phyloP scores from a whole-genome alignment of 2,113 vertebrate species.

The Ursus arctos region DNA sequence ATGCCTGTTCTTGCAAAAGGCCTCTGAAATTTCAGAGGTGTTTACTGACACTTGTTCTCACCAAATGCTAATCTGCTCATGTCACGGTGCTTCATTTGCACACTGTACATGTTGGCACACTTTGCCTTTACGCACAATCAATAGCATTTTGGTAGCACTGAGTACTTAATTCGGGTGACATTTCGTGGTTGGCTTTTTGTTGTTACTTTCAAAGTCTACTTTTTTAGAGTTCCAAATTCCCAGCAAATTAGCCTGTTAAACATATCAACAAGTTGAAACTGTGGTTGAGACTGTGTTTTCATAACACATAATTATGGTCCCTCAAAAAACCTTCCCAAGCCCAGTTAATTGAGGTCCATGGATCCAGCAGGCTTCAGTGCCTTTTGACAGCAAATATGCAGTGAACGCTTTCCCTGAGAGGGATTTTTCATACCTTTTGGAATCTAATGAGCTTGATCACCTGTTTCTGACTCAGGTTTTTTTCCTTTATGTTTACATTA shows the following conservation, averaged over 20 bases:
- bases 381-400: neutral
- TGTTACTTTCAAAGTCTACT: neutral
- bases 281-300: neutral
- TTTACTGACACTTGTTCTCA: slow-evolving; percentile 31
- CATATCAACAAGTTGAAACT: neutral
- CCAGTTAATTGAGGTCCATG: neutral
- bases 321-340: neutral
- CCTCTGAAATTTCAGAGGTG: slow-evolving; percentile 63
- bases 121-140: neutral
- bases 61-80: neutral
- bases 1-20: slow-evolving; percentile 63
- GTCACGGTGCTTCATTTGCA: slow-evolving; percentile 56
- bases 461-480: neutral
- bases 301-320: neutral
- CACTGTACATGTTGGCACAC: neutral
- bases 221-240: slow-evolving; percentile 44
- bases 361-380: neutral
- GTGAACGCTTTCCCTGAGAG: neutral
- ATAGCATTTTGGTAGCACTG: neutral
- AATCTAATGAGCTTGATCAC: neutral
- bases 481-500: slow-evolving; percentile 6
- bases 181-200: neutral
- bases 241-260: neutral
- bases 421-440: neutral
- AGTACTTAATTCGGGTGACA: neutral